These are phyloP conservation scores for Plectrocnemia conspersa DNA, from an alignment of 1,140 invertebrate species.

Conservation along the genomic window DNA sequence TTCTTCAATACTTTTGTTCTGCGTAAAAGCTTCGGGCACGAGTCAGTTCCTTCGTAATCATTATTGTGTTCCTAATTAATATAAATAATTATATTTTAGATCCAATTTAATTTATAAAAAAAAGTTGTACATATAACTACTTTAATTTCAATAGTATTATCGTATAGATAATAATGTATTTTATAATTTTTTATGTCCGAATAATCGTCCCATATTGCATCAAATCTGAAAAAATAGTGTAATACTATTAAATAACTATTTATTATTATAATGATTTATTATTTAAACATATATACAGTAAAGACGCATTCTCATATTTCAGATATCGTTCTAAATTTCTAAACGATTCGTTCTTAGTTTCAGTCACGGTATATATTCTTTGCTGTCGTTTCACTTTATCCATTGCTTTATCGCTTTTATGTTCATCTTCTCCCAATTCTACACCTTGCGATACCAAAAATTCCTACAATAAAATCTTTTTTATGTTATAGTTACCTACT, in stretches of 20 bases:
- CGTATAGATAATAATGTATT: constrained; percentile 71
- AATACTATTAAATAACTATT: too few relatives aligned
- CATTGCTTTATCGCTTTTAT: constrained; percentile 66
- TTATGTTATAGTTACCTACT: not conserved
- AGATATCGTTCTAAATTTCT: constrained; percentile 51
- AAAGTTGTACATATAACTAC: constrained; percentile 32
- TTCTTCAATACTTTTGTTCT: constrained; percentile 75
- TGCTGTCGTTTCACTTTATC: too few relatives aligned
- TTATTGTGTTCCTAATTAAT: constrained; percentile 56
- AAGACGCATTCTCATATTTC: too few relatives aligned
- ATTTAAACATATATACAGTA: not conserved
- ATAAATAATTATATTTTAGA: not conserved
- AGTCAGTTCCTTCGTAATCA: constrained; percentile 67
- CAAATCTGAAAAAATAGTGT: constrained; percentile 56
- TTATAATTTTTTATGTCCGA: constrained; percentile 59
- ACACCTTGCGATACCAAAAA: constrained; percentile 80
- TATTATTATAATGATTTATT: constrained; percentile 9
- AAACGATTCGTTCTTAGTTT: too few relatives aligned
- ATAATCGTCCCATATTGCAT: constrained; percentile 72
- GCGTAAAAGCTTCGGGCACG: constrained; percentile 66
- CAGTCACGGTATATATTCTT: too few relatives aligned
- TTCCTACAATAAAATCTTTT: constrained; percentile 52
- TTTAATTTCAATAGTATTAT: constrained; percentile 74
- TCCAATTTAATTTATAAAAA: not conserved
- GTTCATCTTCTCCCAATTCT: constrained; percentile 66